A percentile compares a stretch with the other conserved stretches of the same genome.
phyloP scores from a whole-genome alignment of 2,113 vertebrate genomes.

The Fregata magnificens region DNA sequence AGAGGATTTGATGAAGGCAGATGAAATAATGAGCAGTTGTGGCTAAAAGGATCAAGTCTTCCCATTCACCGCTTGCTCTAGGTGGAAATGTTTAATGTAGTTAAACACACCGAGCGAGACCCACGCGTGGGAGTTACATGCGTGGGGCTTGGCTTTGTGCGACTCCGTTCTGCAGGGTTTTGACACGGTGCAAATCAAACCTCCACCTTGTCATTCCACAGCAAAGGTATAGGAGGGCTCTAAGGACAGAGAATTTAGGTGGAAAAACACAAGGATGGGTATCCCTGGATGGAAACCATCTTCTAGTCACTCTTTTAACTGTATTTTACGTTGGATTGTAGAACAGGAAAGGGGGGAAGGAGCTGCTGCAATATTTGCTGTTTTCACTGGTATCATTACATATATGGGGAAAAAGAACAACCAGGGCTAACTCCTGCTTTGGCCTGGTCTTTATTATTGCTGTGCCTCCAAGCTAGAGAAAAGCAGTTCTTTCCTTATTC shows the following conservation, averaged over 20 bases:
- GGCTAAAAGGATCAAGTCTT: not conserved
- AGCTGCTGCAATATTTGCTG: too few relatives aligned
- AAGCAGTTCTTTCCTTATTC: not conserved
- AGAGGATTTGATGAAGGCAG: not conserved
- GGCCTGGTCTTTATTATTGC: not conserved
- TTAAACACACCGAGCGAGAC: accelerated
- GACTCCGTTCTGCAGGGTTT: not conserved
- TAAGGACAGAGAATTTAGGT: too few relatives aligned
- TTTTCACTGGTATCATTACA: too few relatives aligned
- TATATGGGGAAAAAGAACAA: too few relatives aligned
- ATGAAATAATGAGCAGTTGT: not conserved
- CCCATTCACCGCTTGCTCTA: not conserved
- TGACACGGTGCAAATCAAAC: not conserved
- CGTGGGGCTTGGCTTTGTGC: accelerated
- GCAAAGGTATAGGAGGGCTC: not conserved
- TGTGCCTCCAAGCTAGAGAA: not conserved
- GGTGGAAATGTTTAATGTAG: not conserved
- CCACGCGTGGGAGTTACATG: accelerated
- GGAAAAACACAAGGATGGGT: too few relatives aligned
- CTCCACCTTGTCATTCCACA: not conserved
- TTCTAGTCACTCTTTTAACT: too few relatives aligned
- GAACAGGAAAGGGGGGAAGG: too few relatives aligned
- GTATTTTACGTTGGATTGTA: too few relatives aligned
- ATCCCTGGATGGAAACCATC: too few relatives aligned
- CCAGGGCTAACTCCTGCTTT: not conserved